Conservation (phyloP, 2,113 vertebrate genomes). For the Rhabdomys dilectus region DNA sequence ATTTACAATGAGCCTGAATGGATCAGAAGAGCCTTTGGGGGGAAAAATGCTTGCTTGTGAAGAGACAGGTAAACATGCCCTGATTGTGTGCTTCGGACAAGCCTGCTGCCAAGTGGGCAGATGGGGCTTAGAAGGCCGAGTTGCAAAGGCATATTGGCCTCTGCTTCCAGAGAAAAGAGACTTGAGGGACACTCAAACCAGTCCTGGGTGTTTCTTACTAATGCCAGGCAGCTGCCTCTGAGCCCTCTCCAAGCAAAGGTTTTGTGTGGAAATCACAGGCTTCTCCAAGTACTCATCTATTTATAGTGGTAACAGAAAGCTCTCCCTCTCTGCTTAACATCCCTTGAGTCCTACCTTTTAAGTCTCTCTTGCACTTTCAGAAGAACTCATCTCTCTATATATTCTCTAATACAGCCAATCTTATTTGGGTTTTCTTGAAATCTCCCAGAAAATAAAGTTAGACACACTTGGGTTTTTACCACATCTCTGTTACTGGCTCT, state of each 20-base stretch:
- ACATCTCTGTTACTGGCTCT: not conserved
- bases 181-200: slow-evolving; percentile 19
- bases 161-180: not conserved
- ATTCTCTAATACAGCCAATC: not conserved
- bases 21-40: slow-evolving; percentile 66
- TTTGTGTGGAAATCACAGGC: slow-evolving; percentile 76
- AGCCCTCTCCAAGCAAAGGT: slow-evolving; percentile 49
- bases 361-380: slow-evolving; percentile 12
- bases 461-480: not conserved
- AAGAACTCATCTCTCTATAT: not conserved
- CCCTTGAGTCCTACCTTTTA: not conserved
- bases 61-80: slow-evolving; percentile 51
- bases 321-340: not conserved
- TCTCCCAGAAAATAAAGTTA: slow-evolving; percentile 34
- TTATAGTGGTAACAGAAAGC: slow-evolving; percentile 62
- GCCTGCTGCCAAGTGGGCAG: not conserved
- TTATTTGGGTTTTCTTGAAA: not conserved
- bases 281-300: slow-evolving; percentile 58
- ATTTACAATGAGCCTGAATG: slow-evolving; percentile 46
- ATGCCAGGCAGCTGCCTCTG: slow-evolving; percentile 75
- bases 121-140: slow-evolving; percentile 25
- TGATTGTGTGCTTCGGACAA: slow-evolving; percentile 9
- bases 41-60: slow-evolving; percentile 56
- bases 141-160: slow-evolving; percentile 62
- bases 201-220: slow-evolving; percentile 64